Evolutionary conservation across 2,113 vertebrate species (phyloP), one percentile per base, ranked within the genome.

Genomic region (Atlantisia rogersi): DNA sequence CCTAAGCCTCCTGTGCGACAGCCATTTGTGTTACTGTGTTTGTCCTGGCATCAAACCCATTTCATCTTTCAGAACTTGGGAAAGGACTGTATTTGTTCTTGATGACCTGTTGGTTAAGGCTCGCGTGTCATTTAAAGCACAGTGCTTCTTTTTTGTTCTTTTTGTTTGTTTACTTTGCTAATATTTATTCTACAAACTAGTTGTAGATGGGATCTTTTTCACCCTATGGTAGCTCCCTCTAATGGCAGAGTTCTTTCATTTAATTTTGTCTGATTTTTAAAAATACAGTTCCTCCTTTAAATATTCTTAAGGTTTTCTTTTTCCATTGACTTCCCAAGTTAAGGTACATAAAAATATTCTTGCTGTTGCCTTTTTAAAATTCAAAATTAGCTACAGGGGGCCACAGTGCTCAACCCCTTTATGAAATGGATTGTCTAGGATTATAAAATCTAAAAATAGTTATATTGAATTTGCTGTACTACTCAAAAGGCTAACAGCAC

Each of bases 1-100:
- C 28, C 71, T 46, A 12, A 59, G 37, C 32, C 24, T 31, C 24
- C 52, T 2, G 3, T 0, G 4, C 2, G 1, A 31, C 62, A 55
- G 48, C 50, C 4, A 0, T 25, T 29, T 16, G 39, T 29, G n/a
- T 24, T 63, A 18, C 29, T 39, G 48, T 2, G 0, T 48, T 63
- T 56, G 40, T 48, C 53, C 53, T 75, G 53, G 32, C 69, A 68
- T 24, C 46, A 31, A 46, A 68, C 4, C 15, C 37, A 52, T 59
- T 68, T 77, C 1, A 52, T 86, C 50, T 65, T 86, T 68, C 25
- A 60, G 53, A 86, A 60, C 44, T 53, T 77, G 44, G 18, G 20
- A 67, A 52, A 60, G 68, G 35, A 35, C 15, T 5, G 2, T 50
- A 50, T 59, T 52, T 77, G 19, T 35, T 62, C 64, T 69, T 53